A percentile compares a stretch with the other conserved stretches of the same genome.
Conservation (phyloP, 1,140 invertebrate genomes). For the Lepidurus arcticus region DNA sequence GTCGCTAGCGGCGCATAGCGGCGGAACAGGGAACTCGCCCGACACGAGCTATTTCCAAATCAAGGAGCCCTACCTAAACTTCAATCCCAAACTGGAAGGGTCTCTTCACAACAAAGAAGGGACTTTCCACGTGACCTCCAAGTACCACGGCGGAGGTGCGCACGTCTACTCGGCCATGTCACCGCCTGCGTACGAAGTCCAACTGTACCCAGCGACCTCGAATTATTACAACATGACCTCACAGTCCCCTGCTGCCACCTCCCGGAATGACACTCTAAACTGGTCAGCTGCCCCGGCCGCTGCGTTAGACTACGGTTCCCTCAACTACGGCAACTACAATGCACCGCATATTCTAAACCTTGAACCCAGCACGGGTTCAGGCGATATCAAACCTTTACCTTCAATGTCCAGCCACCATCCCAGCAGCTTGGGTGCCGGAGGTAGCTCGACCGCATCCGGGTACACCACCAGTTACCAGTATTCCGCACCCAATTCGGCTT, state of each 20-base stretch:
- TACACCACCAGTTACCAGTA: not conserved
- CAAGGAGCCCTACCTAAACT: not conserved
- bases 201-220: not conserved
- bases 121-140: not conserved
- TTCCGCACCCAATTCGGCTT: not conserved
- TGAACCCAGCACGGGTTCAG: not conserved
- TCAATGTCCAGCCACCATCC: not conserved
- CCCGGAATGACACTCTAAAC: not conserved
- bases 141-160: not conserved
- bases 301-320: not conserved
- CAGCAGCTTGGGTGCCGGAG: not conserved
- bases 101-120: not conserved
- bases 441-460: not conserved
- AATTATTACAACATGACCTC: conserved; percentile 2
- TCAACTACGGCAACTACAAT: conserved; percentile 9
- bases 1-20: not conserved
- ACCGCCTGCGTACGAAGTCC: not conserved
- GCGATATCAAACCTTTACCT: not conserved
- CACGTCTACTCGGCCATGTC: not conserved
- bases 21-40: not conserved
- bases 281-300: not conserved
- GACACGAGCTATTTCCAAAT: conserved; percentile 4
- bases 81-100: not conserved
- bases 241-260: not conserved
- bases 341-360: conserved; percentile 6